Conservation (phyloP, 2,113 vertebrate genomes). For the Trichechus manatus region DNA sequence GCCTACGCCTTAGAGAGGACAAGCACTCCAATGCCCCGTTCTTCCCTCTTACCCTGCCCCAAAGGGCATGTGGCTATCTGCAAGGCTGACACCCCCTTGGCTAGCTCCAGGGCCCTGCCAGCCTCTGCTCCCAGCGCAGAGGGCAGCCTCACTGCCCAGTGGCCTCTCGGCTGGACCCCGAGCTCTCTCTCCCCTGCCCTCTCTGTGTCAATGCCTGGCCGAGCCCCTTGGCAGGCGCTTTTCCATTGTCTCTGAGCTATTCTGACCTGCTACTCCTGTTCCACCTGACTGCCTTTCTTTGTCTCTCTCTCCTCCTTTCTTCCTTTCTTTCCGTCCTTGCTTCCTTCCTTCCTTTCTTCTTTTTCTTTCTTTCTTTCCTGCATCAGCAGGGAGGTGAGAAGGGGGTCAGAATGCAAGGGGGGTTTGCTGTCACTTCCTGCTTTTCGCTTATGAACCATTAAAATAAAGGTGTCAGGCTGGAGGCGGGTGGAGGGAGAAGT, state of each 20-base stretch:
- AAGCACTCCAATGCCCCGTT: background rate
- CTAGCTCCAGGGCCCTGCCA: slow-evolving; percentile 67
- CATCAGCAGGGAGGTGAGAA: slow-evolving; percentile 63
- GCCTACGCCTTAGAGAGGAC: background rate
- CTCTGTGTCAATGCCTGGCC: slow-evolving; percentile 77
- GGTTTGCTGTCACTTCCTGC: slow-evolving; percentile 82
- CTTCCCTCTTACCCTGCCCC: background rate
- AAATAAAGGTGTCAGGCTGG: background rate
- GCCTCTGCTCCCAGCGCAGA: slow-evolving; percentile 28
- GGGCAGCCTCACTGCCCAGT: background rate
- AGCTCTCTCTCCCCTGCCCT: slow-evolving; percentile 66
- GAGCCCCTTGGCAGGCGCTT: slow-evolving; percentile 83
- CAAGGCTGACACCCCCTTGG: slow-evolving; percentile 52
- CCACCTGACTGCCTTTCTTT: slow-evolving; percentile 77
- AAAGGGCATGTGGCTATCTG: slow-evolving; percentile 12
- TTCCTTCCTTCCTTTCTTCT: background rate
- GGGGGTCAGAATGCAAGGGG: background rate
- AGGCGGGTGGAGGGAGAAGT: background rate
- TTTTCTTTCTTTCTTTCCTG: slow-evolving; percentile 53
- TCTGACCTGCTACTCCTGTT: slow-evolving; percentile 86
- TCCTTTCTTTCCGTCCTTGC: background rate
- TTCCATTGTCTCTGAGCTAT: slow-evolving; percentile 87
- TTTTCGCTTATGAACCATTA: slow-evolving; percentile 82
- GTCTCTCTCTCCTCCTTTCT: background rate
- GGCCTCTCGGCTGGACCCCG: slow-evolving; percentile 69